Conservation (phyloP, 2,113 vertebrate genomes). For the Ochotona curzoniae region DNA sequence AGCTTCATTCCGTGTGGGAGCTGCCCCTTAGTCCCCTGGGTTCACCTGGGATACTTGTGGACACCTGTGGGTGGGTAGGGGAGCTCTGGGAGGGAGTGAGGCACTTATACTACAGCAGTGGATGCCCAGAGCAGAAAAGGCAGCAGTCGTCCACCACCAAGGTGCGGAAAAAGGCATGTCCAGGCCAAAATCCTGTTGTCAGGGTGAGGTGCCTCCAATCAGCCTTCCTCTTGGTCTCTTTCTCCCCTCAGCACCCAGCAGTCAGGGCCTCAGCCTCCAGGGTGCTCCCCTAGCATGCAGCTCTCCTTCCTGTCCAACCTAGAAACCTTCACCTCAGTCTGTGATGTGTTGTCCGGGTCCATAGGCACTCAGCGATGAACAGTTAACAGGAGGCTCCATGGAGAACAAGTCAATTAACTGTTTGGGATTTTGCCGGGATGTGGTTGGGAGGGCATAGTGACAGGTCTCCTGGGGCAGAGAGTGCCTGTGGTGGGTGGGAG, state of each 20-base stretch:
- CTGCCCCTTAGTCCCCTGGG: neutral
- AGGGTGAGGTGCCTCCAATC: neutral
- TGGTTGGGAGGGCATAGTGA: too few species aligned
- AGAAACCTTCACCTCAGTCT: conserved; percentile 91
- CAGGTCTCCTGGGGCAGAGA: neutral
- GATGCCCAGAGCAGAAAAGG: conserved; percentile 93
- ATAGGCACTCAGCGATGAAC: conserved; percentile 95
- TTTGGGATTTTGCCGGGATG: neutral
- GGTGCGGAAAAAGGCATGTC: conserved; percentile 91
- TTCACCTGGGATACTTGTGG: neutral
- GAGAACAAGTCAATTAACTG: neutral
- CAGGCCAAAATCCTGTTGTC: conserved; percentile 94
- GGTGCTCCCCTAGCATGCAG: neutral
- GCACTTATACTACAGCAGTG: conserved; percentile 94
- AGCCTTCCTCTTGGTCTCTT: neutral
- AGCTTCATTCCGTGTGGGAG: neutral
- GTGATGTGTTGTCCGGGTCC: conserved; percentile 95
- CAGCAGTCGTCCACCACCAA: conserved; percentile 92
- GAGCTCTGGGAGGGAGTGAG: neutral
- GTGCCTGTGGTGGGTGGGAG: neutral
- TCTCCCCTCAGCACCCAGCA: neutral
- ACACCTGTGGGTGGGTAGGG: neutral
- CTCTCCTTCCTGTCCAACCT: neutral
- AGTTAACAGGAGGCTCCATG: conserved; percentile 95
- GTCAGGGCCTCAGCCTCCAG: neutral